These are phyloP conservation scores for Oreortyx pictus DNA, from an alignment of 2,797 vertebrate species.

Conservation along the genomic window DNA sequence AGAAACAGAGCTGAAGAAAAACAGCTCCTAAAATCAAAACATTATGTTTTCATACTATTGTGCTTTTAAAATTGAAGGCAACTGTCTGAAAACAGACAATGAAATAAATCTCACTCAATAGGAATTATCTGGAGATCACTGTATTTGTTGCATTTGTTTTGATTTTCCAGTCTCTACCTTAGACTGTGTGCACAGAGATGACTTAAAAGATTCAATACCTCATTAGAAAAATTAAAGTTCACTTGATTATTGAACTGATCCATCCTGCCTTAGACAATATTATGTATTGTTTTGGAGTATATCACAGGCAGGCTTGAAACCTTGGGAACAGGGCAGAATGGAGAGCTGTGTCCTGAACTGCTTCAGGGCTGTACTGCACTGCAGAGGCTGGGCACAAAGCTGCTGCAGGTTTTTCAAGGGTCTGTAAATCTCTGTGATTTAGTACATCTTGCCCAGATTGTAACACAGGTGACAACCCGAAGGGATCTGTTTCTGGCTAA, in stretches of 20 bases:
- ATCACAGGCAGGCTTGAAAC: background rate
- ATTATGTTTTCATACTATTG: conserved; percentile 24
- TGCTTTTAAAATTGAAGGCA: conserved; percentile 49
- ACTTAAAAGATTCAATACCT: conserved; percentile 33
- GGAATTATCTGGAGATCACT: conserved; percentile 39
- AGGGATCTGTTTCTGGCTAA: background rate
- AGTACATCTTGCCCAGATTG: background rate
- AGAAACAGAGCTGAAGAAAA: background rate
- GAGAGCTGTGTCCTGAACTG: background rate
- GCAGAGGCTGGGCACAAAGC: background rate
- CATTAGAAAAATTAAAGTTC: conserved; percentile 39
- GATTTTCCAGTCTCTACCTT: conserved; percentile 42
- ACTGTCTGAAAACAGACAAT: conserved; percentile 6
- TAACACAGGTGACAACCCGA: no score
- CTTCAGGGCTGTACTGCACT: conserved; percentile 45
- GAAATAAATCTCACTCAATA: conserved; percentile 29
- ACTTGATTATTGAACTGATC: conserved; percentile 16
- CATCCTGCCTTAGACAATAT: background rate
- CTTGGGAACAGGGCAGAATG: background rate
- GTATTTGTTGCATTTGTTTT: conserved; percentile 59
- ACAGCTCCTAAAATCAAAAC: conserved; percentile 16
- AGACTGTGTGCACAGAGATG: background rate
- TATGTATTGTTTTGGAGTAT: background rate
- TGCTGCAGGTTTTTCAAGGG: background rate
- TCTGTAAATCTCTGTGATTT: background rate